Evolutionary conservation across 2,888 invertebrate species (phyloP).

Genomic region (Tuberolachnus salignus): DNA sequence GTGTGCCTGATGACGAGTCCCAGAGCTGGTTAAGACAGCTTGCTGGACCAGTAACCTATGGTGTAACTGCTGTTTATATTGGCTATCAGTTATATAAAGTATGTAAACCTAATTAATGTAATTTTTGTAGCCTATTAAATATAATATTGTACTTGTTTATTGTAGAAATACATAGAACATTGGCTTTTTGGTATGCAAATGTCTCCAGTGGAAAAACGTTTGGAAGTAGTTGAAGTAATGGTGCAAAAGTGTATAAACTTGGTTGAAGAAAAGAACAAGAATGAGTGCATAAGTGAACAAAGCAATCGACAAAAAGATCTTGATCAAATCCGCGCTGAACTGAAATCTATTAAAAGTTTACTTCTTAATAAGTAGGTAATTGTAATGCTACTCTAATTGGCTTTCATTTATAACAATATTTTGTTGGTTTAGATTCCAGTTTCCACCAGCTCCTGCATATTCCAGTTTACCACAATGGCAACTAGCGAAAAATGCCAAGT

Average conservation of each 20-base stretch:
- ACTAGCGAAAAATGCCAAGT: neutral
- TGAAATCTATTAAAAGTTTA: constrained; percentile 37
- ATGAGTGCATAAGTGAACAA: neutral
- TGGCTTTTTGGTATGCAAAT: constrained; percentile 36
- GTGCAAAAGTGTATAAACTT: neutral
- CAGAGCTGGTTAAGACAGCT: constrained; percentile 16
- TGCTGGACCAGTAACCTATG: neutral
- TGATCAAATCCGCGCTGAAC: constrained; percentile 7
- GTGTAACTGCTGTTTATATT: neutral
- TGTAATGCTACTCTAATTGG: neutral
- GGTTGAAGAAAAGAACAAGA: constrained; percentile 4
- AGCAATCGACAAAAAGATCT: neutral
- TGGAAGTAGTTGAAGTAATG: constrained; percentile 1
- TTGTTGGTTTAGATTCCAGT: constrained; percentile 33
- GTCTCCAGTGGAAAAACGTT: constrained; percentile 15
- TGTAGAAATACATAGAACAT: constrained; percentile 31
- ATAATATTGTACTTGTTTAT: neutral
- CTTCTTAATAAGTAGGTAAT: constrained; percentile 47
- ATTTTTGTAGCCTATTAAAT: neutral
- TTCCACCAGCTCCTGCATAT: constrained; percentile 31
- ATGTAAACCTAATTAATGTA: neutral
- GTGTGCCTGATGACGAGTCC: neutral
- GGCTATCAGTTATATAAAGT: constrained; percentile 33
- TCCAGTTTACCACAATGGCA: constrained; percentile 35
- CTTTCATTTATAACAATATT: neutral